Evolutionary conservation across 2,113 vertebrate genomes (phyloP).

Genomic region (Tor tambroides): DNA sequence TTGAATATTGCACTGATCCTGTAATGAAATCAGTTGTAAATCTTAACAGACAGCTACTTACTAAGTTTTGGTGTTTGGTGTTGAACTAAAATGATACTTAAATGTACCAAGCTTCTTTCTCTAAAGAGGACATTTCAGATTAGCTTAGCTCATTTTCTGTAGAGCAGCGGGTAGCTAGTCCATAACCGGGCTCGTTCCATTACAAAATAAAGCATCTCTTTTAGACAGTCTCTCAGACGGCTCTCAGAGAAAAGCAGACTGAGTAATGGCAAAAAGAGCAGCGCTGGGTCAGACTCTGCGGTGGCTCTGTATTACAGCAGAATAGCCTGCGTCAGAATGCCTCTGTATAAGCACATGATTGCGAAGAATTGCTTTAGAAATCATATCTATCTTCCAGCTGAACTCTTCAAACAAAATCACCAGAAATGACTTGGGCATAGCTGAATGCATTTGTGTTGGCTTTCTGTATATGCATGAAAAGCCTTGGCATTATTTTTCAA

Average conservation of each 20-base stretch:
- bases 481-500: background rate
- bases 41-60: background rate
- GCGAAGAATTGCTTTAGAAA: background rate
- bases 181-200: background rate
- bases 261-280: background rate
- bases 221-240: background rate
- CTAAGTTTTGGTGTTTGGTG: background rate
- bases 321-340: background rate
- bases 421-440: background rate
- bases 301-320: background rate
- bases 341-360: background rate
- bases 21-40: background rate
- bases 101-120: background rate
- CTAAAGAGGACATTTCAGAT: too few relatives aligned
- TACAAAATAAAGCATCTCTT: background rate
- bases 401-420: conserved; percentile 6
- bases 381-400: background rate
- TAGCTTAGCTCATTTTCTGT: background rate
- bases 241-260: conserved; percentile 8
- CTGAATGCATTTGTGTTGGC: background rate
- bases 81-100: background rate
- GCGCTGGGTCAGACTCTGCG: background rate
- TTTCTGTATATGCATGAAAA: background rate
- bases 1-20: background rate
- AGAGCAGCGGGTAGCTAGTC: background rate